phyloP scores from a whole-genome alignment of 2,797 vertebrate species.

The Sebastes miniatus region DNA sequence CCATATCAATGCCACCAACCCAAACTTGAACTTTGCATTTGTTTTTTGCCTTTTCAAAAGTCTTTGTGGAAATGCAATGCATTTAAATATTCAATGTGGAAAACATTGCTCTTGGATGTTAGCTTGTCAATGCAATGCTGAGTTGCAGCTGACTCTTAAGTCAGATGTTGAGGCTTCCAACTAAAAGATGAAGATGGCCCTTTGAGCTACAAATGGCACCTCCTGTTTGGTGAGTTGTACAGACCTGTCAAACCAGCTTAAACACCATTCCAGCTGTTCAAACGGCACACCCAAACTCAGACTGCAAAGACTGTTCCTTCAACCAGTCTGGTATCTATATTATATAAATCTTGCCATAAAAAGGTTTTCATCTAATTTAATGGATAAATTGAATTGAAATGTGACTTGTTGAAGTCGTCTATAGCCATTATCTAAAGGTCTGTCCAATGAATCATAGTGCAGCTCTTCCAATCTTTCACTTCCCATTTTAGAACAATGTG shows the following conservation, averaged over 20 bases:
- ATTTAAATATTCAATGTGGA: neutral
- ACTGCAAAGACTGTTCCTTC: neutral
- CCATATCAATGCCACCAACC: neutral
- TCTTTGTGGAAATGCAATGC: neutral
- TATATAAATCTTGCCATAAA: neutral
- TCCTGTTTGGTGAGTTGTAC: neutral
- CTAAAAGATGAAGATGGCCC: neutral
- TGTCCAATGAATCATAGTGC: neutral
- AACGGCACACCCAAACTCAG: neutral
- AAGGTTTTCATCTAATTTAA: neutral
- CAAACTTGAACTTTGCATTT: neutral
- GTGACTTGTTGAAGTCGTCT: neutral
- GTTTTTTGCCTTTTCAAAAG: neutral
- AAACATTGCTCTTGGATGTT: neutral
- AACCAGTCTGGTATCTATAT: neutral
- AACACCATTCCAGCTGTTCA: neutral
- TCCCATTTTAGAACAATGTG: constrained; percentile 9
- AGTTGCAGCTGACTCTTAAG: neutral
- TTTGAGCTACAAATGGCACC: neutral
- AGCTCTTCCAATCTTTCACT: neutral
- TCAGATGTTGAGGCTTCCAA: neutral
- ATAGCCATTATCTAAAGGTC: neutral
- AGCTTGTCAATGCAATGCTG: neutral
- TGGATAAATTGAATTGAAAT: neutral
- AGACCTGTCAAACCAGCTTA: neutral